Base-by-base conservation (phyloP, 2,797 vertebrate species). In the Alcedo quadribrachys region DNA sequence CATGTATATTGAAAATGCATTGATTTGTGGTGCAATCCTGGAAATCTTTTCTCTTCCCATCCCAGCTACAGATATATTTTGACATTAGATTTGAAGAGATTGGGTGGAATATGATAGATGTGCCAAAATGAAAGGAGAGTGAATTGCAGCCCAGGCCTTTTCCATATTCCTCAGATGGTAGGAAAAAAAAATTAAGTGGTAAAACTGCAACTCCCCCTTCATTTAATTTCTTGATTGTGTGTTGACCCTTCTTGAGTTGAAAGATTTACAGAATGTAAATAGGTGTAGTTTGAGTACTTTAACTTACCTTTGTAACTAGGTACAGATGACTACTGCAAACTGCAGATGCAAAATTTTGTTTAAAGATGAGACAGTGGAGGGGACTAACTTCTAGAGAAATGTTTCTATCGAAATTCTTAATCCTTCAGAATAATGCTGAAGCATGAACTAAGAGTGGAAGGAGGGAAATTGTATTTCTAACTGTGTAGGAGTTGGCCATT, bases 341-440 rank as follows among this genome's bases (percentile, higher is more conserved):
- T 63, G 69, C 63, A 62, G 43, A 51, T 69, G 33, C 37, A 81
- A 43, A 48, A 53, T 84, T 69, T 84, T 55, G 22, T 27, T 77
- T 93, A 70, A 35, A 71, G 71, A 53, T 46, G 28, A 58, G 65
- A 48, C 19, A 76, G 35, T 50, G 55, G 50, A 80, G 50, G 68
- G 18, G 50, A 74, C 77, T 48, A 33, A 48, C 57, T 89, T 83
- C 24, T 33, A 88, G 80, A 79, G 22, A 12, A 77, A 16, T 89
- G 81, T 92, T 93, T 90, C 43, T 91, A 4, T 46, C 85, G 6
- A 58, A 77, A 17, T 65, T 90, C 45, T 81, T 90, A 67, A 61
- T 70, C 85, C 61, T 85, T 92, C 37, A 55, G 33, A 54, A 80
- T 48, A 15, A 51, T 81, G 24, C 43, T 69, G 32, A 86, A 78